Evolutionary conservation across 2,113 vertebrate genomes (phyloP).

Genomic region (Acanthochromis polyacanthus): DNA sequence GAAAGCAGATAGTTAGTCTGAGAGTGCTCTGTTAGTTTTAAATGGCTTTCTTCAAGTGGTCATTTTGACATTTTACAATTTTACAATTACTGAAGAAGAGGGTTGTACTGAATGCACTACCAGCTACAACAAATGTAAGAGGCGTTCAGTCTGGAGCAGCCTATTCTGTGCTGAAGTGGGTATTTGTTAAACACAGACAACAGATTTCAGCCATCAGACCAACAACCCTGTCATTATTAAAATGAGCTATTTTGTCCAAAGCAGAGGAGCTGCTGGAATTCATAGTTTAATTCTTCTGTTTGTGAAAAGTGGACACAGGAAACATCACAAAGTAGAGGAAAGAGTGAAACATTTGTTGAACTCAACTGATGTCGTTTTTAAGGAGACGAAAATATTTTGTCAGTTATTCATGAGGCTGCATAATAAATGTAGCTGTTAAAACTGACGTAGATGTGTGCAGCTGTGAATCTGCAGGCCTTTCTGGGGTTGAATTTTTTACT

Average conservation of each 20-base stretch:
- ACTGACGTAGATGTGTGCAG: no score
- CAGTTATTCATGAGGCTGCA: no score
- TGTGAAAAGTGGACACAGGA: background rate
- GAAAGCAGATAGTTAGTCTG: background rate
- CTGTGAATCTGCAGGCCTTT: no score
- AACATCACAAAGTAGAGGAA: background rate
- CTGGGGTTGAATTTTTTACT: no score
- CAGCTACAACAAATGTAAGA: background rate
- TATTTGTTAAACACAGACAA: constrained; percentile 7
- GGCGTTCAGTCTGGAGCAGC: background rate
- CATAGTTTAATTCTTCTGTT: background rate
- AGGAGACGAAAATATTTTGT: no score
- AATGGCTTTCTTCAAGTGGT: background rate
- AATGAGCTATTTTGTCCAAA: background rate
- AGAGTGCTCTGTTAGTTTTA: background rate
- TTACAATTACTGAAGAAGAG: background rate
- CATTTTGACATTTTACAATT: constrained; percentile 30
- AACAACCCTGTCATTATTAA: background rate
- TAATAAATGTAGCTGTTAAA: no score
- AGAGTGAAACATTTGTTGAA: no score
- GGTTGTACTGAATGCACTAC: background rate
- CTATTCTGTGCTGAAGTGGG: background rate
- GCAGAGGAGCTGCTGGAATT: background rate
- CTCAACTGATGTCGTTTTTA: no score
- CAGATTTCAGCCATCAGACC: background rate